Evolutionary conservation across 2,888 invertebrate genomes (phyloP).

Genomic region (Thalpophila matura): DNA sequence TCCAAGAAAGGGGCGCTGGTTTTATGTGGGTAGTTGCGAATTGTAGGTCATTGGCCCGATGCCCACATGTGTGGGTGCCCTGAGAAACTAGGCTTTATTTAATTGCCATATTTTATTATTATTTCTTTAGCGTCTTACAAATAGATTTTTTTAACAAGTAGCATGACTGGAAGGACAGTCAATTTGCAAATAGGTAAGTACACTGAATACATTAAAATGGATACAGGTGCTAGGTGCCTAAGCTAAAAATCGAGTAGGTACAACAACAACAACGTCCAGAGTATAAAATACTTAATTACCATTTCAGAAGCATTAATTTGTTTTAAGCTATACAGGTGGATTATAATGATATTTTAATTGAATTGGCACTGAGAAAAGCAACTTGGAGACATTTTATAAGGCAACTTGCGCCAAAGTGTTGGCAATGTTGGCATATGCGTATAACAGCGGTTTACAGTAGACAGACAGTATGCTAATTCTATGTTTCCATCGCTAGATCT

Average conservation of each 20-base stretch:
- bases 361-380: constrained; percentile 44
- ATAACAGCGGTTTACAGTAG: constrained; percentile 68
- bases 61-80: constrained; percentile 76
- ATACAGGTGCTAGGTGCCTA: neutral
- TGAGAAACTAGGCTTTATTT: constrained; percentile 43
- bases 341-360: neutral
- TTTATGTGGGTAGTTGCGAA: constrained; percentile 77
- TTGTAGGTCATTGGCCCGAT: constrained; percentile 74
- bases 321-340: neutral
- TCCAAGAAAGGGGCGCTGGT: constrained; percentile 50
- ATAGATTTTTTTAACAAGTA: constrained; percentile 1
- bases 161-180: neutral
- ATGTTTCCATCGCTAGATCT: constrained; percentile 73
- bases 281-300: neutral
- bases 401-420: constrained; percentile 56
- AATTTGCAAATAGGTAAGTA: constrained; percentile 10
- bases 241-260: neutral
- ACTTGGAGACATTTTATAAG: constrained; percentile 56
- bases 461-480: constrained; percentile 73
- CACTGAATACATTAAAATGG: neutral
- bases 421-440: constrained; percentile 62
- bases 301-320: constrained; percentile 3
- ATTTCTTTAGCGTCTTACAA: constrained; percentile 1
- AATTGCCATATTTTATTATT: constrained; percentile 3
- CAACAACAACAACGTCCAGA: neutral